phyloP scores from a whole-genome alignment of 1,140 invertebrate species.

The Brachionus paranguensis region DNA sequence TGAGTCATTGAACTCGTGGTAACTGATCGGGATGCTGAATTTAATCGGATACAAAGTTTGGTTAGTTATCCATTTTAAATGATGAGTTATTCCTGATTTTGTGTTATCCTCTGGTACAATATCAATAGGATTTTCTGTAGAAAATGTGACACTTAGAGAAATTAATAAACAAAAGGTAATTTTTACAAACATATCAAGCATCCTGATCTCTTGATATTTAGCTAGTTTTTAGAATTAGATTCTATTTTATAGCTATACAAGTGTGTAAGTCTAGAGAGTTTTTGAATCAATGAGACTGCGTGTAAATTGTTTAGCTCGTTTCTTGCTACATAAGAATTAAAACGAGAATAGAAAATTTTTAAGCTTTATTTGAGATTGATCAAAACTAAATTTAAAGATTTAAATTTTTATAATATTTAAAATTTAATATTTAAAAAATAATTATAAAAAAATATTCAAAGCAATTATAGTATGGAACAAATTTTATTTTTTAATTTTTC shows the following conservation, averaged over 20 bases:
- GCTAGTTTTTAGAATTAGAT: neutral
- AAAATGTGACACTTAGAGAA: neutral
- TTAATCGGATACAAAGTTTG: conserved; percentile 1
- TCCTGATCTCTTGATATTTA: neutral
- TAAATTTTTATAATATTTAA: neutral
- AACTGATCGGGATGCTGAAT: neutral
- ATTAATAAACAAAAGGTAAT: neutral
- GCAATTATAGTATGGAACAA: neutral
- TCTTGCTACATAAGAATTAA: neutral
- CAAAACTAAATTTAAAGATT: neutral
- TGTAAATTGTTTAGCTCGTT: neutral
- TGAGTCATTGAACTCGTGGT: neutral
- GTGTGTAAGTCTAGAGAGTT: neutral
- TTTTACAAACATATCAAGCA: neutral
- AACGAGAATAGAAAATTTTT: neutral
- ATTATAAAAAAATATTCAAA: neutral
- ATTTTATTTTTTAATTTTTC: neutral
- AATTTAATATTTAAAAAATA: neutral
- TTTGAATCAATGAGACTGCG: neutral
- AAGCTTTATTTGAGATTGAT: neutral
- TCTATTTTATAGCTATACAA: neutral
- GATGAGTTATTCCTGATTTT: neutral
- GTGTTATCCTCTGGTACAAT: neutral
- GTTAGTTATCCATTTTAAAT: conserved; percentile 7
- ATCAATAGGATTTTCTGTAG: neutral